These are phyloP conservation scores for Apostichopus leukothele DNA, from an alignment of 53 echinoderm and acorn worm genomes.

Conservation along the genomic window DNA sequence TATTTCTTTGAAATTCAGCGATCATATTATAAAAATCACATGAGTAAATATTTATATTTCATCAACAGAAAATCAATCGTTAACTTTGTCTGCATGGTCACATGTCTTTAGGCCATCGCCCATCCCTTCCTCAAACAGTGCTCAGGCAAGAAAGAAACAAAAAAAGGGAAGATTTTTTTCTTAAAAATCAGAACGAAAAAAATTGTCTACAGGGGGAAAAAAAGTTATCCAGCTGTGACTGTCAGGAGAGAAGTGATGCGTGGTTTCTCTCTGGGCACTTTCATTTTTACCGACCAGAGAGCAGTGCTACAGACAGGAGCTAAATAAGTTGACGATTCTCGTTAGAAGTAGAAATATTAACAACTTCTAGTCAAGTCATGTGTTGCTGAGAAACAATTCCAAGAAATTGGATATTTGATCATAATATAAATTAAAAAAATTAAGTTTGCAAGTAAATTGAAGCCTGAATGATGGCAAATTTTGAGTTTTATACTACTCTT, in stretches of 20 bases:
- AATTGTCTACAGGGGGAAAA: background rate
- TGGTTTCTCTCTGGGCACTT: conserved; percentile 13
- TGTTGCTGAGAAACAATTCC: background rate
- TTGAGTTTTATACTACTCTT: no score
- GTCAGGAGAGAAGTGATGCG: background rate
- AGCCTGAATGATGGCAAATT: no score
- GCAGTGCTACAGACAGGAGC: background rate
- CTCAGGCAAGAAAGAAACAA: no score
- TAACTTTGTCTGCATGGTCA: conserved; percentile 27
- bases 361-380: background rate
- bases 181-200: background rate
- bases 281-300: conserved; percentile 23
- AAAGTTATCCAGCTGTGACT: conserved; percentile 30
- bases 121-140: background rate
- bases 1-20: conserved; percentile 32
- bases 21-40: conserved; percentile 33
- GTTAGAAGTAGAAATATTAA: background rate
- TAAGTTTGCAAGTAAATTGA: no score
- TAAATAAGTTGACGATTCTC: background rate
- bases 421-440: no score
- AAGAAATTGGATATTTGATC: no score
- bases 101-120: conserved; percentile 31
- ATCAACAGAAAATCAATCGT: conserved; percentile 32
- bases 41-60: conserved; percentile 43
- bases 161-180: no score